Percentiles rank a stretch among this genome's conserved stretches.
Conservation (phyloP, 2,888 invertebrate genomes). For the Tipula lateralis region DNA sequence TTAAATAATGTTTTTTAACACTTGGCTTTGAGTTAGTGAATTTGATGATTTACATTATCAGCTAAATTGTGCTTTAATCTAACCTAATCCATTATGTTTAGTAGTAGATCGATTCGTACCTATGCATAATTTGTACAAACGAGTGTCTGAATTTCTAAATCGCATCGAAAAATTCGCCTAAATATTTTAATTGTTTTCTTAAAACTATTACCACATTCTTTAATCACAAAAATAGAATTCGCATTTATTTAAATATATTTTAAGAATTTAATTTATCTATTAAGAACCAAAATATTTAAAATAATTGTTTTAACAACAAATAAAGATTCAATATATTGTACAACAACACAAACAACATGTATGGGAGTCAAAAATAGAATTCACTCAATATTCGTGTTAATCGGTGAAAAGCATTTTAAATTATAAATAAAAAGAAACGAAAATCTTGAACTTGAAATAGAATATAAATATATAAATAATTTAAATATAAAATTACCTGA, state of each 20-base stretch:
- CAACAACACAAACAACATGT: background rate
- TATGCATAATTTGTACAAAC: too few species aligned
- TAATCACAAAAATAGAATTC: background rate
- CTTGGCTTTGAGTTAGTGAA: too few species aligned
- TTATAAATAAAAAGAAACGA: background rate
- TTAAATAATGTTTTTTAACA: too few species aligned
- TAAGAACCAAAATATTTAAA: background rate
- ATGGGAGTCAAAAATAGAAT: background rate
- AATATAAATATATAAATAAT: background rate
- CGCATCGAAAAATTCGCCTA: background rate
- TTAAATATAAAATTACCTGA: slow-evolving; percentile 55
- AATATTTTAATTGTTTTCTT: background rate
- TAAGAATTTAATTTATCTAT: background rate
- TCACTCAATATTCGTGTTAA: slow-evolving; percentile 2
- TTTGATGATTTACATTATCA: too few species aligned
- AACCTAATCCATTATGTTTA: too few species aligned
- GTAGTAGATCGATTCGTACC: too few species aligned
- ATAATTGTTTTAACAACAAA: background rate
- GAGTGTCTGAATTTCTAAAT: too few species aligned
- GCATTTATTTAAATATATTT: background rate
- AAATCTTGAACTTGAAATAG: slow-evolving; percentile 4
- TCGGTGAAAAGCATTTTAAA: background rate
- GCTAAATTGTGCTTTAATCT: too few species aligned
- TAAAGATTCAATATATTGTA: background rate
- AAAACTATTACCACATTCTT: background rate